A percentile compares a stretch with the other conserved stretches of the same genome.
phyloP scores from a whole-genome alignment of 53 echinoderm and acorn worm genomes.

The Patiria pectinifera region DNA sequence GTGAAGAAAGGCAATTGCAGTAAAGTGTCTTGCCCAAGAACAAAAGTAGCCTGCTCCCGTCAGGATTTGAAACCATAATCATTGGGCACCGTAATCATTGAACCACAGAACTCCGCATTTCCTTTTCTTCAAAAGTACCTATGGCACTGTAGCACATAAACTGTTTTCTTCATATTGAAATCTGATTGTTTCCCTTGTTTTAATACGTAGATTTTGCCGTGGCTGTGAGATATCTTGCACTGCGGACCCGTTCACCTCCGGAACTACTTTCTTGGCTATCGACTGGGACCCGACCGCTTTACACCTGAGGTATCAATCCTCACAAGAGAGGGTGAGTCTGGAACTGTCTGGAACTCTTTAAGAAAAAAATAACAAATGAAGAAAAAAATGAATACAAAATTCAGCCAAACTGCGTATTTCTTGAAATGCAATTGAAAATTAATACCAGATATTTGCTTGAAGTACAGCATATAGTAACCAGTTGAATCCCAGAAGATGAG shows the following conservation, averaged over 20 bases:
- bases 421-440: no score
- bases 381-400: no score
- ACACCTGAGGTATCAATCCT: slow-evolving; percentile 93
- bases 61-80: no score
- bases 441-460: no score
- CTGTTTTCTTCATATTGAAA: not conserved
- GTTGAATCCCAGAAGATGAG: no score
- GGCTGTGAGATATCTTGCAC: slow-evolving; percentile 92
- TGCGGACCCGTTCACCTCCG: slow-evolving; percentile 71
- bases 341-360: not conserved
- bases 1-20: no score
- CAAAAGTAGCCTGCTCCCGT: no score
- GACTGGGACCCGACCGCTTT: slow-evolving; percentile 99
- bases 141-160: not conserved
- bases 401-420: no score
- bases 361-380: not conserved
- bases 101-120: no score
- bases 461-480: no score
- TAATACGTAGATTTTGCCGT: slow-evolving; percentile 82
- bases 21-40: no score
- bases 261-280: slow-evolving; percentile 95
- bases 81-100: no score
- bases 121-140: not conserved
- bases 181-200: not conserved
- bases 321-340: slow-evolving; percentile 89